phyloP scores from a whole-genome alignment of 2,888 invertebrate genomes.

The Drosophila sordidula region DNA sequence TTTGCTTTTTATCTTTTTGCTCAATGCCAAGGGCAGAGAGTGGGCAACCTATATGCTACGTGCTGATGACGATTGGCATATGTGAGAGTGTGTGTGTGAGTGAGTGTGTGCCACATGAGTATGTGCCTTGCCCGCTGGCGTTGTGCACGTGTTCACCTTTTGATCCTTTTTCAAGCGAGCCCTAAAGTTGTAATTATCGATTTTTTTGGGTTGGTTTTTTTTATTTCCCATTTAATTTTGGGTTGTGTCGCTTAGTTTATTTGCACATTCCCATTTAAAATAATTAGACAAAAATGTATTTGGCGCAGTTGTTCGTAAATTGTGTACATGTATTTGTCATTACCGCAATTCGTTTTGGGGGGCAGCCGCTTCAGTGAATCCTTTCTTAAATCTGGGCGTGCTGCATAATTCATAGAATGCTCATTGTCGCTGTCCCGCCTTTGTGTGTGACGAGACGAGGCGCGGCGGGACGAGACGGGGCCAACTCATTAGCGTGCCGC shows the following conservation, averaged over 20 bases:
- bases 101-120: slow-evolving; percentile 7
- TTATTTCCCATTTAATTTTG: slow-evolving; percentile 12
- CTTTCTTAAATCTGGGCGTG: slow-evolving; percentile 42
- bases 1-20: background rate
- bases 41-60: slow-evolving; percentile 44
- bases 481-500: slow-evolving; percentile 71
- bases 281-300: slow-evolving; percentile 56
- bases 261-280: slow-evolving; percentile 67
- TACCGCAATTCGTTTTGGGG: slow-evolving; percentile 64
- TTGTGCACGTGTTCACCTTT: slow-evolving; percentile 66
- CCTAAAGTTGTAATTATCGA: slow-evolving; percentile 63
- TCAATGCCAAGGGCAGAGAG: slow-evolving; percentile 35
- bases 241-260: slow-evolving; percentile 36
- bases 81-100: slow-evolving; percentile 17
- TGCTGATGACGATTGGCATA: slow-evolving; percentile 29
- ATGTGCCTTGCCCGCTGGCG: slow-evolving; percentile 44
- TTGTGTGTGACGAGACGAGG: slow-evolving; percentile 27
- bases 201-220: slow-evolving; percentile 55
- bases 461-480: slow-evolving; percentile 25
- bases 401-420: slow-evolving; percentile 68
- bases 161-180: slow-evolving; percentile 65
- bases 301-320: slow-evolving; percentile 12
- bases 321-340: slow-evolving; percentile 44
- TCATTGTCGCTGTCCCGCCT: slow-evolving; percentile 46
- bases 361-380: slow-evolving; percentile 61